These are phyloP conservation scores for Rhagoletis zephyria DNA, from an alignment of 1,140 invertebrate genomes.

Conservation along the genomic window DNA sequence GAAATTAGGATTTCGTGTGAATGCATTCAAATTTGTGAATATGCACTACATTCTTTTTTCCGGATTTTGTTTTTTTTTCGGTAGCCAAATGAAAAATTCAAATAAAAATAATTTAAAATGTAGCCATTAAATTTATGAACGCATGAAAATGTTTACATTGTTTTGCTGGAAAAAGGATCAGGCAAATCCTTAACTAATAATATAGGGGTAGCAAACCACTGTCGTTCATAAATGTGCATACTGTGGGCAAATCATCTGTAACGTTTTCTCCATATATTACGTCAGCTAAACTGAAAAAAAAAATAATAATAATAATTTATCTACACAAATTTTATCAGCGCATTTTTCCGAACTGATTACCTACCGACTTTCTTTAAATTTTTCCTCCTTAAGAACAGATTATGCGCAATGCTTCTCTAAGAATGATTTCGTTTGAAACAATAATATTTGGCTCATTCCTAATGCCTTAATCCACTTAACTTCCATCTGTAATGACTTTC, in stretches of 20 bases:
- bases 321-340: too few species aligned
- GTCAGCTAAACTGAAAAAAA: too few species aligned
- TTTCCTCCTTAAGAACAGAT: too few species aligned
- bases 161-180: background rate
- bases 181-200: background rate
- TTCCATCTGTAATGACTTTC: constrained; percentile 3
- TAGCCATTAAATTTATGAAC: background rate
- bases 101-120: background rate
- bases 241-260: too few species aligned
- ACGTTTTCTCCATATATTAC: too few species aligned
- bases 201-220: background rate
- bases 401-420: too few species aligned
- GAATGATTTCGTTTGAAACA: background rate
- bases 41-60: constrained; percentile 3
- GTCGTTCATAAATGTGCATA: background rate
- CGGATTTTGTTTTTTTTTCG: background rate
- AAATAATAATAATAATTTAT: too few species aligned
- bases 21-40: constrained; percentile 10
- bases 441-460: background rate
- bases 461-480: constrained; percentile 35
- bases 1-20: constrained; percentile 32
- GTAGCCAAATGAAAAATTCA: background rate
- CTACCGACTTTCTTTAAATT: too few species aligned
- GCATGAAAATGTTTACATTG: background rate
- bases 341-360: too few species aligned